Evolutionary conservation across 23 tunicate species (phyloP), one percentile per base, ranked within the genome.

Genomic region (Halocynthia roretzi): DNA sequence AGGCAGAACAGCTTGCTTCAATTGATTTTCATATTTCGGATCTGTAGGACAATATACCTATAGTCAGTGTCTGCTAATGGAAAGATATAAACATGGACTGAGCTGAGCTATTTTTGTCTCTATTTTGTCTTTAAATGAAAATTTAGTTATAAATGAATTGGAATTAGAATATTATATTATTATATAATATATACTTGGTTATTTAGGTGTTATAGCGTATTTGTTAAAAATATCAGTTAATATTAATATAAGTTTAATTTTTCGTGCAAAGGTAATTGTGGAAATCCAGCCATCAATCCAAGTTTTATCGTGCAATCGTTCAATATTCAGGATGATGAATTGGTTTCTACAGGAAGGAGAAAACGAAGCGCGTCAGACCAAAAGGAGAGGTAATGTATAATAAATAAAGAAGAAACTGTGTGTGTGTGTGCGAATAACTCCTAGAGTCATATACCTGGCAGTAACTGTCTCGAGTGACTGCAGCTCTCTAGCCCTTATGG

Each of bases 1-100:
- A 14, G 62, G 63, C 63, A 56, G 14, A 15, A 74, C 56, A 8
- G 78, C 78, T 56, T 74, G 60, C 78, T 74, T 74, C 21, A 74
- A 48, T 12, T 54, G 40, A 64, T 54, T 56, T 10, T 74, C 31
- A n/a, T 74, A 56, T n/a, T 54, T 20, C 10, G 78, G 78, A 54
- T 74, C 78, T 74, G 64, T 70, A 10, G 0, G 50, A 51, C 4
- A 23, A 21, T 31, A 31, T 31, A 31, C 44, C 44, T 31, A 31
- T 31, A 31, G 44, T 31, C 4, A 31, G 44, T 31, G 44, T 31
- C 44, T 1, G 44, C 44, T 31, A 0, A 4, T 31, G 44, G 44
- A 31, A 31, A 31, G 44, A 31, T 31, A 31, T 31, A 31, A 31
- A 31, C 44, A 31, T 31, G 44, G 44, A 31, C 2, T 31, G 4